phyloP scores from a whole-genome alignment of 1,140 invertebrate species.

The Nasonia giraulti region DNA sequence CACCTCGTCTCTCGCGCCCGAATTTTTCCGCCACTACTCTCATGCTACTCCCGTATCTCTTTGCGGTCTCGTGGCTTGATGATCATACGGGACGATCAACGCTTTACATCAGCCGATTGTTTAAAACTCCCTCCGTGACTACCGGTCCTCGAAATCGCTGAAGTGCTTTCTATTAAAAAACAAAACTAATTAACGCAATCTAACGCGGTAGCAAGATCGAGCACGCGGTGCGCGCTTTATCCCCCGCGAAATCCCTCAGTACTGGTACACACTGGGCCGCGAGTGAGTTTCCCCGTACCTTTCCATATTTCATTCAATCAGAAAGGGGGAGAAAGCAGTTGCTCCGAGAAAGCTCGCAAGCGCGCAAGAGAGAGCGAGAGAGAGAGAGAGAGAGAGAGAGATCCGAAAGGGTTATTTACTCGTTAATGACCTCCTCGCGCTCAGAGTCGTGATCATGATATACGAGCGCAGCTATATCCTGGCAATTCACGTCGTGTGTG shows the following conservation, averaged over 20 bases:
- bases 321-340: conserved; percentile 8
- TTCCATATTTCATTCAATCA: conserved; percentile 39
- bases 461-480: conserved; percentile 29
- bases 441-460: conserved; percentile 43
- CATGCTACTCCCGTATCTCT: no score
- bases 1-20: no score
- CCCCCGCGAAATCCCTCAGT: not conserved
- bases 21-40: no score
- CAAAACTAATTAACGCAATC: not conserved
- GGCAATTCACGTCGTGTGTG: conserved; percentile 29
- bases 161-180: not conserved
- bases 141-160: no score
- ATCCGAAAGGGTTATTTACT: conserved; percentile 40
- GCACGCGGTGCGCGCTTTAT: not conserved
- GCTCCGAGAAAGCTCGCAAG: not conserved
- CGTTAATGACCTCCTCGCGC: conserved; percentile 28
- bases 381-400: not conserved
- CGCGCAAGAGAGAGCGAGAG: not conserved
- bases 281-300: conserved; percentile 3
- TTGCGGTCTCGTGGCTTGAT: no score
- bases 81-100: no score
- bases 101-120: no score
- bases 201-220: not conserved
- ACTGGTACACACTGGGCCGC: not conserved
- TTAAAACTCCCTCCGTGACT: no score